Evolutionary conservation across 2,113 vertebrate species (phyloP), one percentile per base, ranked within the genome.

Genomic region (Sturnira hondurensis): DNA sequence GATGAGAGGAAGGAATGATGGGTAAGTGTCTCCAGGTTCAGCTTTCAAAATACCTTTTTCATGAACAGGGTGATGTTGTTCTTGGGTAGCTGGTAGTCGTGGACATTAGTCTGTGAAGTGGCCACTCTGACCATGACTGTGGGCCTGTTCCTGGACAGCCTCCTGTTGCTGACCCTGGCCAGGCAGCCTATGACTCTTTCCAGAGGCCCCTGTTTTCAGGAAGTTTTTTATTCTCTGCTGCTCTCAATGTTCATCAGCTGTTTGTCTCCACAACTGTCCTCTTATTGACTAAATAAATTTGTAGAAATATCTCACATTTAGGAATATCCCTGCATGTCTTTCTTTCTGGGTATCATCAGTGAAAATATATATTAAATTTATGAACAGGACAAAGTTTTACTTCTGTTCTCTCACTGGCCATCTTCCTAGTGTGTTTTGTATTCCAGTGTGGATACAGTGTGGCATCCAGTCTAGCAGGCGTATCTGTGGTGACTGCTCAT

Each of bases 111-210:
- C 31, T 36, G 31, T 63, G 6, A 13, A 9, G 43, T 33, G 54
- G 5, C 13, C n/a, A 5, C 26, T 20, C 5, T 38, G 43, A 67
- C 13, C 19, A 63, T 67, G 38, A 17, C 24, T 16, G 45, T 47
- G 17, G n/a, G 11, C 61, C 2, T 24, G 3, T 5, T 41, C 22
- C 22, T 43, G 9, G 4, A 3, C 38, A 41, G 33, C 54, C n/a
- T 22, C 0, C 19, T 28, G 3, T 12, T 9, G 22, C 22, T 43
- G 26, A 5, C 36, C 67, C 0, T 0, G 0, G 2, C 16, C 16
- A 24, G 43, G 15, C 4, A 50, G n/a, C 22, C 38, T 43, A 0
- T 12, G 17, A 11, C 76, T 47, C 2, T 81, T 54, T 5, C 43
- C 14, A 43, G 26, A 12, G 38, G 52, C 15, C 50, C n/a, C 4